These are phyloP conservation scores for Protophormia terraenovae DNA, from an alignment of 2,888 invertebrate genomes.

Conservation along the genomic window DNA sequence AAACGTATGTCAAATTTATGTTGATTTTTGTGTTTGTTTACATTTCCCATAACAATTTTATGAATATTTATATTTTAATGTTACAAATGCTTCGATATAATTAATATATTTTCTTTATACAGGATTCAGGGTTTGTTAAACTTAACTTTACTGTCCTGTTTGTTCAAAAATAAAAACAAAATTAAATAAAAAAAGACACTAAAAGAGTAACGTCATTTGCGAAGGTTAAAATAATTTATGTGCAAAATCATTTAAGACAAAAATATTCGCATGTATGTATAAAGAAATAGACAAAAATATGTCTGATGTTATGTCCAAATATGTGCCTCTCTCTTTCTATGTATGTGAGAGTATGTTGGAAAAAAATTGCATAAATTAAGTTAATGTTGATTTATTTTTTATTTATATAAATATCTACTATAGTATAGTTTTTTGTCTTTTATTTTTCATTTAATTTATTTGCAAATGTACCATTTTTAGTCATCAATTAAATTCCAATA, in stretches of 20 bases:
- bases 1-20: background rate
- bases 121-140: background rate
- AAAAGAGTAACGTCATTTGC: slow-evolving; percentile 64
- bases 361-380: slow-evolving; percentile 55
- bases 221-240: slow-evolving; percentile 64
- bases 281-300: slow-evolving; percentile 41
- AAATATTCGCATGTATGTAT: slow-evolving; percentile 3
- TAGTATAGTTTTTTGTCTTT: background rate
- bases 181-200: no score
- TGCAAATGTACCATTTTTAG: slow-evolving; percentile 51
- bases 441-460: slow-evolving; percentile 18
- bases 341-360: background rate
- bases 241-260: slow-evolving; percentile 27
- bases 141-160: slow-evolving; percentile 4
- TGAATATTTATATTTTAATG: background rate
- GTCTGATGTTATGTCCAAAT: background rate
- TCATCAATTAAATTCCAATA: slow-evolving; percentile 52
- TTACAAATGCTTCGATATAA: background rate
- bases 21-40: no score
- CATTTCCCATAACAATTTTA: background rate
- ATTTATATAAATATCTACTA: no score
- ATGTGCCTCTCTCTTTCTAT: background rate
- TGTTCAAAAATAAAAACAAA: no score
- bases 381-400: slow-evolving; percentile 61
- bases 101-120: background rate